Conservation (phyloP, 2,888 invertebrate genomes). For the Drepana falcataria region DNA sequence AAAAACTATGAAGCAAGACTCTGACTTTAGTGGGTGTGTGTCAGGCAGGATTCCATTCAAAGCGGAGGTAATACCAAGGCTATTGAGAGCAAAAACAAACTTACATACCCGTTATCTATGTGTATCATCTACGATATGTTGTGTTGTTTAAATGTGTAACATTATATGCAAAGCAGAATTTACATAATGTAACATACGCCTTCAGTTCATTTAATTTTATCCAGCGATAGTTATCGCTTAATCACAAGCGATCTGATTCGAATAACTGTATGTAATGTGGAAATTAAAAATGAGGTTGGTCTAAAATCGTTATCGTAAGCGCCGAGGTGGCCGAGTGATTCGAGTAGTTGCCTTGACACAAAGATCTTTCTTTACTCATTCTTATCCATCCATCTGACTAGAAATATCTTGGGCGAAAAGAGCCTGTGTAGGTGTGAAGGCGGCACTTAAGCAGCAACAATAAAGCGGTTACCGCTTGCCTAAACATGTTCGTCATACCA, state of each 20-base stretch:
- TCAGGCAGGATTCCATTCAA: constrained; percentile 22
- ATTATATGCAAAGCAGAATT: neutral
- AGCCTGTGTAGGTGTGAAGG: no score
- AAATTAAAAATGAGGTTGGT: neutral
- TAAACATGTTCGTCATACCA: no score
- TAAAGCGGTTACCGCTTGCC: no score
- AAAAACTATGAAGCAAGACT: neutral
- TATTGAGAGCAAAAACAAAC: constrained; percentile 6
- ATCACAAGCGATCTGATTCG: neutral
- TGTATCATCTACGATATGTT: constrained; percentile 10
- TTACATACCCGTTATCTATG: constrained; percentile 12
- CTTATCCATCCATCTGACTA: no score
- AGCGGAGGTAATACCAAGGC: constrained; percentile 7
- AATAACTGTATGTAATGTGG: neutral
- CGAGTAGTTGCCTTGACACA: no score
- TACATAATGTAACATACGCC: neutral
- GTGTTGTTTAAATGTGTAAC: constrained; percentile 1
- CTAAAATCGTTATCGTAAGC: no score
- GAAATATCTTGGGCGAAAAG: no score
- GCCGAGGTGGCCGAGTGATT: no score
- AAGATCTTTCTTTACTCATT: no score
- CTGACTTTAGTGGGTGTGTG: constrained; percentile 17
- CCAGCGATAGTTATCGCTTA: no score
- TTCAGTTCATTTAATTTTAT: neutral
- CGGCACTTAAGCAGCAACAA: no score